Conservation (phyloP, 2,797 vertebrate species). For the Chromis chromis region DNA sequence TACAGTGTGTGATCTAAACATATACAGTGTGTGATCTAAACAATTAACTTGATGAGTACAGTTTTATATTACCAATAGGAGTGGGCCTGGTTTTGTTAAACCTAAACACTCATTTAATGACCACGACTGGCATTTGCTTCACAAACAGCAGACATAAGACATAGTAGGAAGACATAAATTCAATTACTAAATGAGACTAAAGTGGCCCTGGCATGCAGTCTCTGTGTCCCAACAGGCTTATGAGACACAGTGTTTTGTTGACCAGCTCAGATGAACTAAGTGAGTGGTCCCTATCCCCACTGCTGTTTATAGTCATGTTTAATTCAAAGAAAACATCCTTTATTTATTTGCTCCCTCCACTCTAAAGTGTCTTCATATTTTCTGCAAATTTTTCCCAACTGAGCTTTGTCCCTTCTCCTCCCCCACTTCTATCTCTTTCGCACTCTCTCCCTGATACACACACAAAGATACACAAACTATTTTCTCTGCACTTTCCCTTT, state of each 20-base stretch:
- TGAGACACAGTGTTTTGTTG: slow-evolving; percentile 37
- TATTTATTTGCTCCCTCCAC: slow-evolving; percentile 71
- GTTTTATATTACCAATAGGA: background rate
- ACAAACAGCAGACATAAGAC: slow-evolving; percentile 4
- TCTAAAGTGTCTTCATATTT: slow-evolving; percentile 63
- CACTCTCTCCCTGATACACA: slow-evolving; percentile 1
- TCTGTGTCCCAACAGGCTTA: slow-evolving; percentile 33
- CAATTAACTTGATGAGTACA: background rate
- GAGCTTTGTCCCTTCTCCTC: slow-evolving; percentile 42
- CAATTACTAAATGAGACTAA: background rate
- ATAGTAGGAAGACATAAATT: background rate
- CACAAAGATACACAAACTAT: slow-evolving; percentile 28
- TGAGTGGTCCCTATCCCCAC: slow-evolving; percentile 61
- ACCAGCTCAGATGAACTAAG: slow-evolving; percentile 48
- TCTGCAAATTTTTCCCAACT: slow-evolving; percentile 53
- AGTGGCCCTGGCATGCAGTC: background rate
- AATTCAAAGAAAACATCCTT: slow-evolving; percentile 79
- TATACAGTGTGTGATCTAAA: background rate
- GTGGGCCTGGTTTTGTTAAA: background rate
- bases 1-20: background rate
- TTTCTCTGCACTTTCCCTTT: slow-evolving; percentile 41
- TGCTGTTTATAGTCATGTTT: slow-evolving; percentile 82
- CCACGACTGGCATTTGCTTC: background rate
- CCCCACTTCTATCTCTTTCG: background rate
- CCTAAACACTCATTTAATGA: background rate